phyloP scores from a whole-genome alignment of 2,888 invertebrate genomes.

The Microctonus hyperodae region DNA sequence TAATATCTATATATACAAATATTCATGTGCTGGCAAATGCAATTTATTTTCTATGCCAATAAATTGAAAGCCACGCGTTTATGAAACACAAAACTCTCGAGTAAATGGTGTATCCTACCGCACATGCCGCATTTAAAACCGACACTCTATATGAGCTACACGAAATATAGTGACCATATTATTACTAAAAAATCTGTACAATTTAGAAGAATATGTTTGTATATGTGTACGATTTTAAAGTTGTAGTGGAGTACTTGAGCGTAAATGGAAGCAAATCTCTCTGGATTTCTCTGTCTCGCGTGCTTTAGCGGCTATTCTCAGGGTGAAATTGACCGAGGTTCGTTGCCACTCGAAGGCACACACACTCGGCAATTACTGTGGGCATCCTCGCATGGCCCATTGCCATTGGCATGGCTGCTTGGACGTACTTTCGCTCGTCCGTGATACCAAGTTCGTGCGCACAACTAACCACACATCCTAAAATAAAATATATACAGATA shows the following conservation, averaged over 20 bases:
- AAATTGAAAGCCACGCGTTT: constrained; percentile 18
- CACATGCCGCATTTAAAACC: not conserved
- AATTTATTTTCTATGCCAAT: constrained; percentile 10
- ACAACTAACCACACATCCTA: not conserved
- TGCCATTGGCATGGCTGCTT: constrained; percentile 25
- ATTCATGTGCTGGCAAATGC: not conserved
- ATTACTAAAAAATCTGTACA: not conserved
- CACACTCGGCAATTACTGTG: constrained; percentile 17
- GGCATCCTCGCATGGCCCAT: constrained; percentile 23
- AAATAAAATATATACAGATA: not conserved
- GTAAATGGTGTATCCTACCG: constrained; percentile 4
- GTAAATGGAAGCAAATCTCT: constrained; percentile 12
- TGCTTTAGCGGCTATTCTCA: constrained; percentile 5
- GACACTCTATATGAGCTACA: not conserved
- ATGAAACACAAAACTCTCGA: constrained; percentile 11
- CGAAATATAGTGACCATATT: not conserved
- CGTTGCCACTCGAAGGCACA: constrained; percentile 16
- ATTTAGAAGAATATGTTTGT: not conserved
- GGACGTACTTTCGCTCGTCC: constrained; percentile 17
- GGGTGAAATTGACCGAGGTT: constrained; percentile 25
- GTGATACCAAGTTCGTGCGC: not conserved
- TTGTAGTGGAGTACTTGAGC: constrained; percentile 3
- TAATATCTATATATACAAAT: not conserved
- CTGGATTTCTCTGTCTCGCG: not conserved
- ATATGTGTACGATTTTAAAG: constrained; percentile 1